Percentiles rank a stretch among this genome's conserved stretches.
Evolutionary conservation across 1,140 invertebrate species (phyloP).

Genomic region (Temnothorax longispinosus): DNA sequence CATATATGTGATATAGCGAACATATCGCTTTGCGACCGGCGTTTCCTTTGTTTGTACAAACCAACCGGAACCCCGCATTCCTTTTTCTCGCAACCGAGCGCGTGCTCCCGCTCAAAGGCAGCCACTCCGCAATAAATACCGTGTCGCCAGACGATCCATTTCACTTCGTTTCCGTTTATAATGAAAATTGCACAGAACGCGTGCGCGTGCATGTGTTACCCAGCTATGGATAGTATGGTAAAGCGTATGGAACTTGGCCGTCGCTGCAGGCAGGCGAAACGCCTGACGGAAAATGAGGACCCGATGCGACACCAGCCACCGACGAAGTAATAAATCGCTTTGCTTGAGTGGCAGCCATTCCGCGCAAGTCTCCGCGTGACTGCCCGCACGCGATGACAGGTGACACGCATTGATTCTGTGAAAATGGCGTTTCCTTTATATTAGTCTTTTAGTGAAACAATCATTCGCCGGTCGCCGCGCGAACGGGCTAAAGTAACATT

Average conservation of each 20-base stretch:
- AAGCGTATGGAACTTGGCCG: slow-evolving; percentile 6
- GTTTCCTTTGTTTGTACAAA: slow-evolving; percentile 48
- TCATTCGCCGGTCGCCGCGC: slow-evolving; percentile 21
- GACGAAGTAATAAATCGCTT: slow-evolving; percentile 54
- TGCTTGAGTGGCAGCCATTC: slow-evolving; percentile 36
- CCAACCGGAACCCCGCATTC: not conserved
- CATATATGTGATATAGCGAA: not conserved
- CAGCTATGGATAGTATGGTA: not conserved
- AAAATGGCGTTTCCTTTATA: slow-evolving; percentile 28
- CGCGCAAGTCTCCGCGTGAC: slow-evolving; percentile 46
- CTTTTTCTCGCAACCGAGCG: slow-evolving; percentile 27
- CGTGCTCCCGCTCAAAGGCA: slow-evolving; percentile 32
- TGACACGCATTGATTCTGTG: slow-evolving; percentile 63
- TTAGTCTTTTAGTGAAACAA: slow-evolving; percentile 40
- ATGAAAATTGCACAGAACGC: slow-evolving; percentile 62
- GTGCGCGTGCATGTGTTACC: slow-evolving; percentile 41
- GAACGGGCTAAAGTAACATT: slow-evolving; percentile 40
- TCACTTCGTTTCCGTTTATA: slow-evolving; percentile 61
- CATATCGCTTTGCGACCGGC: slow-evolving; percentile 35
- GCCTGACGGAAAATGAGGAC: slow-evolving; percentile 54
- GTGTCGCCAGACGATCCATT: slow-evolving; percentile 58
- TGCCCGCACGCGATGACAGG: slow-evolving; percentile 65
- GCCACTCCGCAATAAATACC: slow-evolving; percentile 62
- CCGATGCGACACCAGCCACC: slow-evolving; percentile 9
- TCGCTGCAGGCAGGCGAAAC: slow-evolving; percentile 16